Evolutionary conservation across 2,888 invertebrate species (phyloP), one percentile per base, ranked within the genome.

Genomic region (Corythucha ciliata): DNA sequence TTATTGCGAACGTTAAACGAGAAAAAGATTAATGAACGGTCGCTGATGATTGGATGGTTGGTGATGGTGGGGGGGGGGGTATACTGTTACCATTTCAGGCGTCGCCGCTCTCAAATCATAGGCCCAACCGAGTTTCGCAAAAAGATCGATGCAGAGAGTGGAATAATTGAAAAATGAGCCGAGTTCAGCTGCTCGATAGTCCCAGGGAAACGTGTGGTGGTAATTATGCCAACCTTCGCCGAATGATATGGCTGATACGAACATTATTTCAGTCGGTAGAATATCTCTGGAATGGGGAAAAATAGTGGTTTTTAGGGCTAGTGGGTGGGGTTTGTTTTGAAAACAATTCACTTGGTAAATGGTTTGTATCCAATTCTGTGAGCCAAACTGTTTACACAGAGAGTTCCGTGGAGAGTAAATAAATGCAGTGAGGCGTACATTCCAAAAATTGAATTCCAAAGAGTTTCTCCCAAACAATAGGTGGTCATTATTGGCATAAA

Each of bases 321-420:
- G n/a, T n/a, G n/a, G n/a, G n/a, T n/a, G n/a, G n/a, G n/a, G n/a
- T n/a, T n/a, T n/a, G n/a, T 10, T 29, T 10, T 29, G 10, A 8
- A 12, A 29, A 6, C 4, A 2, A 52, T 42, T 55, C 67, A 80
- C 79, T 74, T 72, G 66, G 87, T 83, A 65, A 83, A 89, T 1
- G 88, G 87, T 64, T 77, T 77, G 48, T 75, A 78, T 7, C 88
- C 89, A 67, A 78, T 85, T 48, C 82, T 69, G 70, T 88, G 89
- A 3, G 87, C 87, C 1, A 78, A 76, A 57, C 85, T 86, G 65
- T 90, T 90, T 3, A 89, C 84, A 3, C 78, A 69, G 87, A 87
- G 90, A 0, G 89, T 86, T 3, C 76, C 73, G 63, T 90, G 80
- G 12, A 89, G 70, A n/a, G 72, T 69, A 1, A 74, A 25, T 2